A percentile compares a stretch with the other conserved stretches of the same genome.
phyloP scores from a whole-genome alignment of 2,797 vertebrate genomes.

The Pangasius larnaudii region DNA sequence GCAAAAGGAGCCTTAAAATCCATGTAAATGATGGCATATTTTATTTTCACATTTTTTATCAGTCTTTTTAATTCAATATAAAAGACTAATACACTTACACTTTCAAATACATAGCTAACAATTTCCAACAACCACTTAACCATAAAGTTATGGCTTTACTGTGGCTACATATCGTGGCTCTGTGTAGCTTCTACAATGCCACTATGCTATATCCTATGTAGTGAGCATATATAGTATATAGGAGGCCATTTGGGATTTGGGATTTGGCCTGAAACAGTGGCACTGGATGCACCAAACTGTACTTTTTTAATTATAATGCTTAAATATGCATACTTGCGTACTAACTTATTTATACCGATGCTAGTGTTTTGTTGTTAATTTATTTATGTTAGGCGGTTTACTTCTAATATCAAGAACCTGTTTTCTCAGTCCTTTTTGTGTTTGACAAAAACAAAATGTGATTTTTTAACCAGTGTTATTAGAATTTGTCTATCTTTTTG shows the following conservation, averaged over 20 bases:
- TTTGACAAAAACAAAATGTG: neutral
- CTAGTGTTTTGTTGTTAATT: neutral
- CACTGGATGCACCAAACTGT: neutral
- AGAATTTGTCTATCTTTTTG: neutral
- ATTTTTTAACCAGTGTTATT: neutral
- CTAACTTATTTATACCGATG: neutral
- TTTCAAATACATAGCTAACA: neutral
- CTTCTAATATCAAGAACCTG: neutral
- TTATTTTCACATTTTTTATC: neutral
- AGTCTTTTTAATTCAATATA: neutral
- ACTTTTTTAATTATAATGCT: neutral
- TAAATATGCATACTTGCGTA: neutral
- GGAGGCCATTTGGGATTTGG: neutral
- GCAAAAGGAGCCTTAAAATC: no score
- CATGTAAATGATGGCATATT: neutral
- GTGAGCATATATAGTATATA: neutral
- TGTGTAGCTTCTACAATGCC: neutral
- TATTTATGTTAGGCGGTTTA: neutral
- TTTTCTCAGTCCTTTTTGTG: neutral
- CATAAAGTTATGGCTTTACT: neutral
- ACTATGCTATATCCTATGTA: neutral
- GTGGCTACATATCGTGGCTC: neutral
- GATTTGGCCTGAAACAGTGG: neutral
- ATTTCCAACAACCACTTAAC: neutral
- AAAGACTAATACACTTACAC: neutral